phyloP scores from a whole-genome alignment of 1,140 invertebrate genomes.

The Bombus sibiricus region DNA sequence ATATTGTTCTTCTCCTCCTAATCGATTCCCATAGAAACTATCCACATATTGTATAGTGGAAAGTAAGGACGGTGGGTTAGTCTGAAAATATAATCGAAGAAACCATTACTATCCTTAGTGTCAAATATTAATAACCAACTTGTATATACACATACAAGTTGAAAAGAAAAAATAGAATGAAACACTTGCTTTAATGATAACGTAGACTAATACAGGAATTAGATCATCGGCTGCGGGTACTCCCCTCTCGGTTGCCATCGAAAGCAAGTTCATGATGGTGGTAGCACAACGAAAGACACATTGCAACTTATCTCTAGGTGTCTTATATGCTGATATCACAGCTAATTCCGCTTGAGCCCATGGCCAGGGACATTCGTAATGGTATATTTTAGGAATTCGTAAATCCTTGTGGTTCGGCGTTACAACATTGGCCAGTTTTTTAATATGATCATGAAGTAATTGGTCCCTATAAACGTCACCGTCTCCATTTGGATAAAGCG shows the following conservation, averaged over 20 bases:
- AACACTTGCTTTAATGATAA: conserved; percentile 93
- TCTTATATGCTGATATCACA: conserved; percentile 96
- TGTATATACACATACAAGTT: not conserved
- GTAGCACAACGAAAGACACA: conserved; percentile 93
- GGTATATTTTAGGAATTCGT: conserved; percentile 90
- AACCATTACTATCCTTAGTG: not conserved
- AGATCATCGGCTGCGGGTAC: conserved; percentile 98
- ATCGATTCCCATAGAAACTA: conserved; percentile 92
- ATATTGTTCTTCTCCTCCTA: conserved; percentile 96
- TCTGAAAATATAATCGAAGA: conserved; percentile 83
- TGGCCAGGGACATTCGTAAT: conserved; percentile 98
- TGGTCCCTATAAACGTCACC: conserved; percentile 96
- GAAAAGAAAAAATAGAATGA: not conserved
- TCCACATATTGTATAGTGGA: conserved; percentile 98
- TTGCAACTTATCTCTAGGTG: conserved; percentile 96
- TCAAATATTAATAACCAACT: not conserved
- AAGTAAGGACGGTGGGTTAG: conserved; percentile 96
- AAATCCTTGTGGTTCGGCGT: conserved; percentile 92
- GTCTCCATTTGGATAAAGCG: conserved; percentile 98
- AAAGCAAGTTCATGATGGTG: conserved; percentile 96
- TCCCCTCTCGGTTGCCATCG: conserved; percentile 89
- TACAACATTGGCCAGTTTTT: conserved; percentile 91
- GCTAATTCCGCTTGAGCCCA: conserved; percentile 97
- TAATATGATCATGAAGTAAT: conserved; percentile 94
- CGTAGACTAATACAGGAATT: conserved; percentile 97